These are phyloP conservation scores for Apis laboriosa DNA, from an alignment of 1,140 invertebrate genomes.

Conservation along the genomic window DNA sequence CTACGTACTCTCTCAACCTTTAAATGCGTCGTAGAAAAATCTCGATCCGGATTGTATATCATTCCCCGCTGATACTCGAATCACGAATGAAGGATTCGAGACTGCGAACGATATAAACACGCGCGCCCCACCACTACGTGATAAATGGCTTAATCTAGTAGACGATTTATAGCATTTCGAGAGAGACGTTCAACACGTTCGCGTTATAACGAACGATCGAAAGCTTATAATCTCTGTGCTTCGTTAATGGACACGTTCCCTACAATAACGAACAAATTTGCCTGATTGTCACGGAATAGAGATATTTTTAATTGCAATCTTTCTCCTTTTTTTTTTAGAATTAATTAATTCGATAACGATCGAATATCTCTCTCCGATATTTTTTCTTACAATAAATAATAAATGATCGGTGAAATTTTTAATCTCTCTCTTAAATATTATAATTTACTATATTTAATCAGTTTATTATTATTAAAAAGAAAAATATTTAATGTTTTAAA, in stretches of 20 bases:
- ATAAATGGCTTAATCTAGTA: slow-evolving; percentile 35
- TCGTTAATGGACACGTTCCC: slow-evolving; percentile 1
- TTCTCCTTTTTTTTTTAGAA: no score
- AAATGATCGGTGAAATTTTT: no score
- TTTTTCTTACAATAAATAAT: no score
- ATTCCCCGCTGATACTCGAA: slow-evolving; percentile 9
- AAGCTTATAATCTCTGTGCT: slow-evolving; percentile 5
- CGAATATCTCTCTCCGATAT: no score
- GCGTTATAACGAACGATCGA: neutral
- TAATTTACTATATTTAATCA: no score
- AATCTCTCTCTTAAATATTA: no score
- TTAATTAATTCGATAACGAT: no score
- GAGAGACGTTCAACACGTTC: slow-evolving; percentile 22
- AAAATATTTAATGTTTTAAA: no score
- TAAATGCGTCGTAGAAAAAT: neutral
- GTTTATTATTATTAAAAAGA: no score
- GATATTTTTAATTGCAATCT: neutral
- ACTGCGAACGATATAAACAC: slow-evolving; percentile 11
- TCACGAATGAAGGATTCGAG: slow-evolving; percentile 25
- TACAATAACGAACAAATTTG: neutral
- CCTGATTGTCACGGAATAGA: neutral
- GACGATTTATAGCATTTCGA: slow-evolving; percentile 31
- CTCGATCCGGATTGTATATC: neutral
- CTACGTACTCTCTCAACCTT: no score
- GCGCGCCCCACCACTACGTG: slow-evolving; percentile 5